Conservation (phyloP, 2,888 invertebrate species). For the Bruchidius siliquastri region DNA sequence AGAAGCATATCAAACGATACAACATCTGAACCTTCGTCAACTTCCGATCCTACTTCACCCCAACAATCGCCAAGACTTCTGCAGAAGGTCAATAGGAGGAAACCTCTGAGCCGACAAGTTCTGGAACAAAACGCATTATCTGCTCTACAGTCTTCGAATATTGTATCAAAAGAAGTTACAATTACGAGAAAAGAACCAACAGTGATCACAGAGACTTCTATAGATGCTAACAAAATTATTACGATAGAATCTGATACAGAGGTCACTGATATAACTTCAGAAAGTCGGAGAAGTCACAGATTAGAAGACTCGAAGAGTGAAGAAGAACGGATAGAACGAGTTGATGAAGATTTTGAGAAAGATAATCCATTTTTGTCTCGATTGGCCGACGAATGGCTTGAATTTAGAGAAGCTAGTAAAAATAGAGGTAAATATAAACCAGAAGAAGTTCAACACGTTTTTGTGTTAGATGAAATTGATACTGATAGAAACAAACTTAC, state of each 20-base stretch:
- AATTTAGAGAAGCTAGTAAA: not conserved
- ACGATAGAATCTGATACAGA: conserved; percentile 6
- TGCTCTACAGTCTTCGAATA: conserved; percentile 2
- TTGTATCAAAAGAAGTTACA: not conserved
- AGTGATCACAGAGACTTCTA: conserved; percentile 10
- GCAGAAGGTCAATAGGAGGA: conserved; percentile 23
- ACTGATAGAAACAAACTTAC: not conserved
- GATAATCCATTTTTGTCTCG: not conserved
- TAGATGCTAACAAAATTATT: conserved; percentile 3
- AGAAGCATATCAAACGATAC: not conserved
- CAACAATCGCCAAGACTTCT: conserved; percentile 10
- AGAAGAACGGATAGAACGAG: not conserved
- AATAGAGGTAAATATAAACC: not conserved
- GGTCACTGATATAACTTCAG: not conserved
- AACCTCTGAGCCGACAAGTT: conserved; percentile 31
- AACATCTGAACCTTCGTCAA: not conserved
- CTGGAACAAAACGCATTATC: conserved; percentile 30
- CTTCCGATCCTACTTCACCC: not conserved
- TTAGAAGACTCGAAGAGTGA: not conserved
- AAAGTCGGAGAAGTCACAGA: not conserved
- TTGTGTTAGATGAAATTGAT: not conserved
- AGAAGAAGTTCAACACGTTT: not conserved
- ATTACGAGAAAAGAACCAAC: conserved; percentile 10
- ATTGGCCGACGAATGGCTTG: not conserved
- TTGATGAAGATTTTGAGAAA: not conserved